Percentiles rank a stretch among this genome's conserved stretches.
These are phyloP conservation scores for Platerodrilus igneus DNA, from an alignment of 2,888 invertebrate species.

Conservation along the genomic window DNA sequence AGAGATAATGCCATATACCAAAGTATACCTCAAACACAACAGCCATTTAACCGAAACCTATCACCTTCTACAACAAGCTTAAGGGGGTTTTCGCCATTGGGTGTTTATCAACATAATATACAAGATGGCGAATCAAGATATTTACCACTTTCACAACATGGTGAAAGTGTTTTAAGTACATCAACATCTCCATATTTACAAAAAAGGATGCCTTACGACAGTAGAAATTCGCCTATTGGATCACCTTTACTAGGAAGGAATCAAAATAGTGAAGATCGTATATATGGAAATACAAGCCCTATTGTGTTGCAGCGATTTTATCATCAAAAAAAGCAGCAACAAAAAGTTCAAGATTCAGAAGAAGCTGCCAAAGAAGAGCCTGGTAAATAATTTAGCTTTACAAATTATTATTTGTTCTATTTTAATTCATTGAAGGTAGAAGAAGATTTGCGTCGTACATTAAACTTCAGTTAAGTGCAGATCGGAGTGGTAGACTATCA, in stretches of 20 bases:
- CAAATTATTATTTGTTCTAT: too few species aligned
- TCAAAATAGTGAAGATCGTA: slow-evolving; percentile 35
- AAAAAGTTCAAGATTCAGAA: slow-evolving; percentile 50
- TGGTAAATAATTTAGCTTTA: slow-evolving; percentile 18
- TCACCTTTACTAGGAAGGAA: slow-evolving; percentile 46
- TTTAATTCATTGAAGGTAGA: slow-evolving; percentile 54
- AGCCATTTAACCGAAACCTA: slow-evolving; percentile 25
- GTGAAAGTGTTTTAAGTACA: slow-evolving; percentile 10
- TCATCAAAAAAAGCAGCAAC: slow-evolving; percentile 70
- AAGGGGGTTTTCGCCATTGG: slow-evolving; percentile 40
- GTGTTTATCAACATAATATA: slow-evolving; percentile 33
- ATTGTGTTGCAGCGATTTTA: slow-evolving; percentile 73
- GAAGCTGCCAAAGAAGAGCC: slow-evolving; percentile 35
- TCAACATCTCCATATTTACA: slow-evolving; percentile 35
- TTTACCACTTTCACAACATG: slow-evolving; percentile 8
- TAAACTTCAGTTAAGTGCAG: slow-evolving; percentile 67
- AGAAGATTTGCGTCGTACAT: slow-evolving; percentile 79
- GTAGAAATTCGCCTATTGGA: slow-evolving; percentile 40
- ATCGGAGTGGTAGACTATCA: slow-evolving; percentile 45
- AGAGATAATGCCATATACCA: slow-evolving; percentile 36
- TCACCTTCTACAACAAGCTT: slow-evolving; percentile 25
- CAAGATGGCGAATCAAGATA: slow-evolving; percentile 13
- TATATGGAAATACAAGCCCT: slow-evolving; percentile 69
- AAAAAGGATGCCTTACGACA: slow-evolving; percentile 34
- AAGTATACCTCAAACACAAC: slow-evolving; percentile 29